Base-by-base conservation (phyloP, 2,888 invertebrate genomes). In the Coelopa pilipes region DNA sequence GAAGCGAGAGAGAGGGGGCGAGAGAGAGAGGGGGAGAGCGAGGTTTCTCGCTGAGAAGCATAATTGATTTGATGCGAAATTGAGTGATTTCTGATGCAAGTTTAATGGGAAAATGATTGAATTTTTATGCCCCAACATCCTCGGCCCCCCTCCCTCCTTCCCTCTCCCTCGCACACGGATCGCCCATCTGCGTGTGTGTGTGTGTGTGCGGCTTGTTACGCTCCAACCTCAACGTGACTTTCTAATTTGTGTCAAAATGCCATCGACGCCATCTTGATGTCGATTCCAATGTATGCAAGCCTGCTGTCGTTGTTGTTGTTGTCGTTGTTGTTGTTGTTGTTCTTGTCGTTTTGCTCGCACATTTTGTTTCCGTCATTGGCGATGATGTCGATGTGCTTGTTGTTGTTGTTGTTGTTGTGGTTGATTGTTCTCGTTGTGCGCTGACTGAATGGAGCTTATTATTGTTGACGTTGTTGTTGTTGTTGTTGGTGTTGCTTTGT, bases 21-120 rank as follows among this genome's bases (percentile, higher is more conserved):
- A 34, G 34, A 7, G 7, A 34, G 34, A 34, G 34, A 34, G 34
- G 7, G 34, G 34, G 7, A 34, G 34, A 34, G 34, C 2, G 7
- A 34, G 34, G 34, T 7, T 60, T 34, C 4, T 62, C 34, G 62
- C 24, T 24, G 17, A 65, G 11, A 19, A 65, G 7, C 65, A 65
- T 65, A 46, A 65, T 47, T 47, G 47, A 34, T 69, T 55, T 45
- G 34, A 69, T 69, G n/a, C 13, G 19, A 46, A 9, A 7, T 69
- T 57, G 21, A 69, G 55, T 59, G 69, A 69, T 69, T 69, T 69
- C n/a, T 57, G 55, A 69, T 69, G 69, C 46, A 24, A 47, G 57
- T 69, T 69, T 69, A 57, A 69, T 69, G 69, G 4, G 34, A 17
- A 69, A 69, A 69, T 69, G 53, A 69, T 66, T 19, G n/a, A 63